phyloP scores from a whole-genome alignment of 2,113 vertebrate genomes.

The Stegastes partitus region DNA sequence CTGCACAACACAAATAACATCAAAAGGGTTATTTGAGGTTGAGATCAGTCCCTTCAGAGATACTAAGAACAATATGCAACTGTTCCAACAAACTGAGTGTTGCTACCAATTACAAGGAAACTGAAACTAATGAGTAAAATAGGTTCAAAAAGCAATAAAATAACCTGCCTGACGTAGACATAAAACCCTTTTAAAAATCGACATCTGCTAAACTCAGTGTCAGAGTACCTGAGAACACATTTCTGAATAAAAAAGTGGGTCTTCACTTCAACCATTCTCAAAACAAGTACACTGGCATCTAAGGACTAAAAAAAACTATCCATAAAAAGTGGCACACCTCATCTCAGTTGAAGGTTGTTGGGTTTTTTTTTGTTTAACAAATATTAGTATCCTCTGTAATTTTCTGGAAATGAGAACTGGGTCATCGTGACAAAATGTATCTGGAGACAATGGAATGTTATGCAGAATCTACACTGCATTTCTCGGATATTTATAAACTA shows the following conservation, averaged over 20 bases:
- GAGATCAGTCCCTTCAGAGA: too few species aligned
- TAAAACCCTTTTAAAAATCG: too few species aligned
- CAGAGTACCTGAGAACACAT: neutral
- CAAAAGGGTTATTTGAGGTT: too few species aligned
- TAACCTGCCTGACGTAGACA: too few species aligned
- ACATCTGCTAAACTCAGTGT: neutral
- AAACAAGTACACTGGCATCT: too few species aligned
- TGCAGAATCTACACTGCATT: slow-evolving; percentile 42
- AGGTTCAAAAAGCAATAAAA: neutral
- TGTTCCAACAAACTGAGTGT: too few species aligned
- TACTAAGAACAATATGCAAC: too few species aligned
- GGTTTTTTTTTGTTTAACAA: neutral
- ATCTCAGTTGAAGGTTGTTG: neutral
- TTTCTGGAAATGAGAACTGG: neutral
- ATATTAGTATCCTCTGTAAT: neutral
- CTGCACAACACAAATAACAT: too few species aligned
- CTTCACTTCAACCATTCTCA: neutral
- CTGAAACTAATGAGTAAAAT: too few species aligned
- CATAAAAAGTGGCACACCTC: neutral
- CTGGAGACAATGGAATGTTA: slow-evolving; percentile 4
- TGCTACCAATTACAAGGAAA: too few species aligned
- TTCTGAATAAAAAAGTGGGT: neutral
- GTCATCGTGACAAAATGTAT: slow-evolving; percentile 4
- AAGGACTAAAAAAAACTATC: neutral
- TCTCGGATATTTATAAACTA: slow-evolving; percentile 11